Percentiles rank a stretch among this genome's conserved stretches.
phyloP scores from a whole-genome alignment of 2,113 vertebrate genomes.

The Ptychochromis oligacanthus region DNA sequence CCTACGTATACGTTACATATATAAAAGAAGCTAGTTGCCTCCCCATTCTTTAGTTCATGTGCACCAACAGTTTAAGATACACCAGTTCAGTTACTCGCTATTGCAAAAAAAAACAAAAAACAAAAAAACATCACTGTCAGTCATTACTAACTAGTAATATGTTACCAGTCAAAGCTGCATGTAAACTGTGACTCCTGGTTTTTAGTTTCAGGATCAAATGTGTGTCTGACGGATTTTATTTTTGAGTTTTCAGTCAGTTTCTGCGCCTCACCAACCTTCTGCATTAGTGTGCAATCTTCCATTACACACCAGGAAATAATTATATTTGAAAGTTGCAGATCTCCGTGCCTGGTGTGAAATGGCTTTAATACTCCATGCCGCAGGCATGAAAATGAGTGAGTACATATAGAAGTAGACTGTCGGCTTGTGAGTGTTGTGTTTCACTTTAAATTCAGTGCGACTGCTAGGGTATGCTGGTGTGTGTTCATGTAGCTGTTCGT shows the following conservation, averaged over 20 bases:
- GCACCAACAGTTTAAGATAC: background rate
- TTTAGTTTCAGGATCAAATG: background rate
- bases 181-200: background rate
- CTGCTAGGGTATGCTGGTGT: background rate
- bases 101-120: too few relatives aligned
- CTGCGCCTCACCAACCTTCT: background rate
- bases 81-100: background rate
- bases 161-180: background rate
- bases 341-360: conserved; percentile 1
- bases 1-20: background rate
- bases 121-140: background rate
- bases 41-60: background rate
- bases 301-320: background rate
- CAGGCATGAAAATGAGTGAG: background rate
- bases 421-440: background rate
- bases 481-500: background rate
- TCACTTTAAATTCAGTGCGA: background rate
- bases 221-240: background rate
- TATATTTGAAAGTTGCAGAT: conserved; percentile 5
- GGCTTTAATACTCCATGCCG: background rate
- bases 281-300: conserved; percentile 11
- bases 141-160: background rate
- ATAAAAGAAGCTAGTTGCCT: background rate
- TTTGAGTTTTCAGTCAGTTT: background rate
- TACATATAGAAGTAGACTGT: background rate